Evolutionary conservation across 1,140 invertebrate species (phyloP), one percentile per base, ranked within the genome.

Genomic region (Zophobas morio): DNA sequence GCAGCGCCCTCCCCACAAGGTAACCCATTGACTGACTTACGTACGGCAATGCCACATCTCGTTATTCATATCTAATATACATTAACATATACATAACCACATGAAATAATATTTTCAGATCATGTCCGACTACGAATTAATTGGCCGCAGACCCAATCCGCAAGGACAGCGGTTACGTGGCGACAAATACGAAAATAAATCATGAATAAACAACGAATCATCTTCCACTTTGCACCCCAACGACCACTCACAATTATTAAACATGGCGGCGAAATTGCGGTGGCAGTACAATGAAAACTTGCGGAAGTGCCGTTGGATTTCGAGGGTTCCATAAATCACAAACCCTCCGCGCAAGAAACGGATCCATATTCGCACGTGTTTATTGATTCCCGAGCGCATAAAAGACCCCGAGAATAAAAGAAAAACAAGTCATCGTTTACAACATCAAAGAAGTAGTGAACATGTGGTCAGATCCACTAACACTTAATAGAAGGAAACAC

Each of bases 21-120:
- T 63, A 63, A 63, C 57, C 57, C 57, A 63, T 63, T 63, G 57
- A 63, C 57, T 63, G 57, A 63, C n/a, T 63, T 63, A 63, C 57
- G 37, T 36, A 39, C 36, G 36, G 6, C 57, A 36, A 63, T 6
- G 57, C 34, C 35, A 37, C 57, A 63, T 63, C 56, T 60, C 56
- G 56, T 20, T 60, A 36, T 60, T 60, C 57, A 63, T 40, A 63
- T 63, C 57, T 63, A 63, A 40, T 37, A 39, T 6, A 6, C 1
- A 63, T 63, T 63, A n/a, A 36, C 57, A 63, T 63, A 63, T 36
- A 63, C 35, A 63, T 63, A 36, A 63, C 57, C 35, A 39, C 57
- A 20, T 39, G 0, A 8, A 36, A 63, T 63, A 63, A 63, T 63
- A 63, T 63, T 63, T 63, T 39, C 57, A 36, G 34, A 63, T 63